Evolutionary conservation across 2,797 vertebrate species (phyloP).

Genomic region (Gallinago nigripennis): DNA sequence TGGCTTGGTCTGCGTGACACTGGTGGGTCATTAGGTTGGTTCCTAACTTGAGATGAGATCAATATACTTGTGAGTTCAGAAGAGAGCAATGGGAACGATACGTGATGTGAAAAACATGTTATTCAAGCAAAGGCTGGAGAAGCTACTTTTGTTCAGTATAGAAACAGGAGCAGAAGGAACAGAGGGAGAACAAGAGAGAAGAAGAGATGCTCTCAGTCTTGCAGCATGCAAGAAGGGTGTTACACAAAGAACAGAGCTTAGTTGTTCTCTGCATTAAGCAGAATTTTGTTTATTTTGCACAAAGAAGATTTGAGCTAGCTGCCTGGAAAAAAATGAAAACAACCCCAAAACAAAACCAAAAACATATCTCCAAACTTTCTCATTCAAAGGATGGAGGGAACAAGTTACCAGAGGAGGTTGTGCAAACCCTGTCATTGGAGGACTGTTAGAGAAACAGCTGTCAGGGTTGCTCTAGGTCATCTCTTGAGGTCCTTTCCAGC

Average conservation of each 20-base stretch:
- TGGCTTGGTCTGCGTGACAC: background rate
- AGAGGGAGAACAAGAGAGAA: background rate
- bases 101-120: background rate
- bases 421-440: background rate
- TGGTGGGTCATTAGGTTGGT: background rate
- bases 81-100: background rate
- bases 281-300: background rate
- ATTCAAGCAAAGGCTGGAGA: background rate
- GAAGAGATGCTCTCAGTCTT: background rate
- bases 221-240: background rate
- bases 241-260: background rate
- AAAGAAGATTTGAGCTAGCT: background rate
- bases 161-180: background rate
- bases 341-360: background rate
- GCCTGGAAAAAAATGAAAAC: background rate
- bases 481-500: slow-evolving; percentile 12
- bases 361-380: background rate
- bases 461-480: background rate
- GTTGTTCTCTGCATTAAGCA: background rate
- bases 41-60: background rate
- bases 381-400: background rate
- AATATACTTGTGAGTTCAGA: background rate
- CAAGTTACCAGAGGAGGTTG: background rate
- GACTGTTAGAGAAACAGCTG: background rate
- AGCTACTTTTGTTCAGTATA: background rate